A percentile compares a stretch with the other conserved stretches of the same genome.
phyloP scores from a whole-genome alignment of 53 echinoderm and acorn worm genomes.

The Holothuria leucospilota region DNA sequence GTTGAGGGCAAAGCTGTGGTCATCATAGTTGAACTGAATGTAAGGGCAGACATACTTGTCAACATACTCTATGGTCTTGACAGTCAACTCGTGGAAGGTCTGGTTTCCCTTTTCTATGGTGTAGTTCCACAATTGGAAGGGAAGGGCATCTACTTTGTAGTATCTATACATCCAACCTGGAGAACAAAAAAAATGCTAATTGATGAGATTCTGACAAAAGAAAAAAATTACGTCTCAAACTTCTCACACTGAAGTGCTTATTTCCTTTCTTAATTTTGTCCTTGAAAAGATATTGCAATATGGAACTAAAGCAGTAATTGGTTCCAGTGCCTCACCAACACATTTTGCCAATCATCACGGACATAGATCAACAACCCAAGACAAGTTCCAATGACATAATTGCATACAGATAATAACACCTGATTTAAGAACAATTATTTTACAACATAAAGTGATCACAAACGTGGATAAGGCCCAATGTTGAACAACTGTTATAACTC shows the following conservation, averaged over 20 bases:
- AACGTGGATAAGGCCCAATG: no score
- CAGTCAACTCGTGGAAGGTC: neutral
- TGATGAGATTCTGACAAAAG: neutral
- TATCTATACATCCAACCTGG: slow-evolving; percentile 92
- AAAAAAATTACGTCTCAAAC: neutral
- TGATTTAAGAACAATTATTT: no score
- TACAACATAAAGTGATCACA: no score
- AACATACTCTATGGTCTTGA: slow-evolving; percentile 5
- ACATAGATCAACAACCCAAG: no score
- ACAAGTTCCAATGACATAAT: no score
- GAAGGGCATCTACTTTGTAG: slow-evolving; percentile 81
- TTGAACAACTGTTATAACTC: no score
- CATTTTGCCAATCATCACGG: no score
- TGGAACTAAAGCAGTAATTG: no score
- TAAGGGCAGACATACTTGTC: slow-evolving; percentile 35
- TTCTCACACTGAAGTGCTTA: neutral
- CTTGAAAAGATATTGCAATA: no score
- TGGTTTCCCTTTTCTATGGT: neutral
- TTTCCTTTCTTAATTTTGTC: no score
- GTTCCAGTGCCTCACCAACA: no score
- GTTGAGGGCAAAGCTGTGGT: slow-evolving; percentile 94
- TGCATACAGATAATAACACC: no score
- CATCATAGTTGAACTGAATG: slow-evolving; percentile 50
- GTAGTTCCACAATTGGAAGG: slow-evolving; percentile 60
- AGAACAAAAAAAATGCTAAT: neutral